These are phyloP conservation scores for Trialeurodes vaporariorum DNA, from an alignment of 1,140 invertebrate species.

Conservation along the genomic window DNA sequence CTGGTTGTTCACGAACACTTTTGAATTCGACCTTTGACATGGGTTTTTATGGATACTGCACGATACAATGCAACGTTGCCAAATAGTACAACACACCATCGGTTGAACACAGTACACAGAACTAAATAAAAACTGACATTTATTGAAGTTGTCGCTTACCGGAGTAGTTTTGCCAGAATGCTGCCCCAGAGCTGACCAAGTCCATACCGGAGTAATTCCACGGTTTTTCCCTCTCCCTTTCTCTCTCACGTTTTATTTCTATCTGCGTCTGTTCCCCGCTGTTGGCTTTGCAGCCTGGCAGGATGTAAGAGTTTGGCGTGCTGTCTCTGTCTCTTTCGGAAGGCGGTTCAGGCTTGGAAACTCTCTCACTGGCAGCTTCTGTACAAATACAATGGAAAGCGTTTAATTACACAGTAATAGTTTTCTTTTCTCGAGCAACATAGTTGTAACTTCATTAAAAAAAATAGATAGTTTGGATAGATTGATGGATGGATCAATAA, in stretches of 20 bases:
- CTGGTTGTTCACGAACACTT: too few species aligned
- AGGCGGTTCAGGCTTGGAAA: constrained; percentile 4
- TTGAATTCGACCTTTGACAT: too few species aligned
- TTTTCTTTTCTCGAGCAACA: too few species aligned
- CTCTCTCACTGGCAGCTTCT: neutral
- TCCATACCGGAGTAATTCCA: constrained; percentile 36
- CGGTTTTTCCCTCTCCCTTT: constrained; percentile 34
- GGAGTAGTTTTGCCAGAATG: constrained; percentile 80
- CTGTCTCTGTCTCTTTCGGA: constrained; percentile 10
- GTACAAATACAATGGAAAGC: neutral
- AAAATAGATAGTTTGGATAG: too few species aligned
- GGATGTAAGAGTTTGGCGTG: constrained; percentile 12
- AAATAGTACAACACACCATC: too few species aligned
- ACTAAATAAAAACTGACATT: too few species aligned
- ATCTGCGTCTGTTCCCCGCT: constrained; percentile 35
- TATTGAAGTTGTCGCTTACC: constrained; percentile 44
- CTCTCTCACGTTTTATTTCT: constrained; percentile 25
- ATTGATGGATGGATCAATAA: too few species aligned
- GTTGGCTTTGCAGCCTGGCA: constrained; percentile 31
- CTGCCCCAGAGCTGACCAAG: constrained; percentile 41
- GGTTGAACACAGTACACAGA: too few species aligned
- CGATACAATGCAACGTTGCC: too few species aligned
- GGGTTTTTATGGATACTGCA: too few species aligned
- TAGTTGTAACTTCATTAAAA: too few species aligned
- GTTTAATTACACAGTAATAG: too few species aligned